Base-by-base conservation (phyloP, 1,140 invertebrate genomes). In the Dendroctonus ponderosae region DNA sequence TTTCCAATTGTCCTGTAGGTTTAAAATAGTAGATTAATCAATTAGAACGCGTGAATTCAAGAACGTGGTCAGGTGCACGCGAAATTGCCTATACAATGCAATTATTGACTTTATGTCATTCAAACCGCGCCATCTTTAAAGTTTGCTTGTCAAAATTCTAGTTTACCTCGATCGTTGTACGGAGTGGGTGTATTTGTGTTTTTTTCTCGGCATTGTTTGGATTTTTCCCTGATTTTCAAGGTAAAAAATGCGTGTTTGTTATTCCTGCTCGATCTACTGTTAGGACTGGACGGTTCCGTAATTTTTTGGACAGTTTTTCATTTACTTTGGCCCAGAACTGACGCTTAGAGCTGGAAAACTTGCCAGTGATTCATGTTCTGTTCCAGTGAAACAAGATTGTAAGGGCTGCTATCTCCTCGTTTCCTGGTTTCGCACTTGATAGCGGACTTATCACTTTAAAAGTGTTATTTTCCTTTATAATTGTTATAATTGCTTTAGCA, bases 121-220 rank as follows among this genome's bases (percentile, higher is more conserved):
- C 7, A 39, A 6, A 51, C 9, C 5, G 49, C 65, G 65, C 65
- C 65, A 67, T 67, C 65, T 67, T 49, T 42, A 67, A 14, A 39
- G 37, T 49, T 14, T 54, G 38, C 38, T 26, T 54, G 8, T 52
- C 44, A 65, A 65, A 42, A 65, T 49, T 26, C 54, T 41, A 67
- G 65, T 67, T 61, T 61, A 11, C 39, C 26, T 61, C 41, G 39
- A 56, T 43, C 44, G 11, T 67, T 39, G 48, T 8, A 42, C 57
- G 37, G 65, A 54, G 57, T 67, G 65, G 65, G 65, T 67, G 65
- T 67, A 58, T 61, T 67, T 62, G 8, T 62, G 15, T 44, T 67
- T 53, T 66, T 66, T 66, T 52, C 41, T 42, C 12, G 37, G 56
- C 26, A 48, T 50, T 39, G n/a, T 60, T 60, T 60, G 65, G 57